A percentile compares a stretch with the other conserved stretches of the same genome.
These are phyloP conservation scores for Amblyraja radiata DNA, from an alignment of 2,797 vertebrate genomes.

Conservation along the genomic window DNA sequence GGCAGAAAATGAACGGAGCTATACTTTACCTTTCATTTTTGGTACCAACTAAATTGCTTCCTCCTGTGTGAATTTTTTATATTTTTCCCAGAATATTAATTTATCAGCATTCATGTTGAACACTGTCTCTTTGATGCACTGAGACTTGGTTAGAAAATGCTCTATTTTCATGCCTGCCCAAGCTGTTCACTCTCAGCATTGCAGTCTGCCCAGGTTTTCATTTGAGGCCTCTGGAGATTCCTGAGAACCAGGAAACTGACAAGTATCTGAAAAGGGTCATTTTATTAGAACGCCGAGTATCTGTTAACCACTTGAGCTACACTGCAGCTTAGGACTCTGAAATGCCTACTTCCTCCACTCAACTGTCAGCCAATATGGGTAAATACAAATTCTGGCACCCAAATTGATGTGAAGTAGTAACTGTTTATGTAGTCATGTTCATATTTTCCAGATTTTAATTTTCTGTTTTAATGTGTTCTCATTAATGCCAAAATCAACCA, in stretches of 20 bases:
- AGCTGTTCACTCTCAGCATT: conserved; percentile 38
- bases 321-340: neutral
- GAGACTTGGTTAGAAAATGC: conserved; percentile 5
- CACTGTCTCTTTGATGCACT: conserved; percentile 40
- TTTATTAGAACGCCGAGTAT: conserved; percentile 36
- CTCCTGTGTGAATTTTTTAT: conserved; percentile 42
- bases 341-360: neutral
- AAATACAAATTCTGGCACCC: neutral
- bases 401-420: neutral
- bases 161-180: conserved; percentile 28
- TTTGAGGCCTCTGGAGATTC: conserved; percentile 44
- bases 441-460: neutral
- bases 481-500: neutral
- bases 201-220: neutral
- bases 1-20: conserved; percentile 40
- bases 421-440: neutral
- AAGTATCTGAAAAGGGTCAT: conserved; percentile 38
- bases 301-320: conserved; percentile 36
- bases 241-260: conserved; percentile 43
- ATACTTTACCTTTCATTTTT: conserved; percentile 23
- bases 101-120: conserved; percentile 38
- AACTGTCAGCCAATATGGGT: neutral
- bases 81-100: conserved; percentile 42
- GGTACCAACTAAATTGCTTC: conserved; percentile 43
- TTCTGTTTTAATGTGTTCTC: neutral